Evolutionary conservation across 1,140 invertebrate genomes (phyloP), one percentile per base, ranked within the genome.

Genomic region (Psilanteris sp.): DNA sequence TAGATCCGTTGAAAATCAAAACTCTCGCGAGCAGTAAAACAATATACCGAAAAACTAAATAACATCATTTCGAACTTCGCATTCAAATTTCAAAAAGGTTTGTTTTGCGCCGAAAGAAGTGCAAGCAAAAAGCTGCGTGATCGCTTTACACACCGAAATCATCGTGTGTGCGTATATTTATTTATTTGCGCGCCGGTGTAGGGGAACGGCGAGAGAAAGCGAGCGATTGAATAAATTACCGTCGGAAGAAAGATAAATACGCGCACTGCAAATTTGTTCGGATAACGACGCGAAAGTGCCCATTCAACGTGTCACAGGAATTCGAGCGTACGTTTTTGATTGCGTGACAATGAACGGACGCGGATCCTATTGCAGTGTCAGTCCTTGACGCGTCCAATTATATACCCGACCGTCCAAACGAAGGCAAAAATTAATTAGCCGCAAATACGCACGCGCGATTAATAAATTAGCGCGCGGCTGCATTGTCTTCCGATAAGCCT

Each of bases 221-320:
- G 50, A 20, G 27, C 59, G 68, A 57, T 64, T 72, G 50, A 67
- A 55, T 55, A 48, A 67, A 67, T 55, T 67, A 55, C 22, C 64
- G 41, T 68, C 52, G 31, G 32, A 68, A 68, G 41, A 68, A 68
- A 57, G 50, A 57, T 70, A 68, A 68, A 68, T 57, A 68, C 43
- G 16, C 41, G 41, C 7, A 41, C 43, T 48, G 64, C 50, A 78
- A 80, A 81, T 83, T 81, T 74, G 61, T 81, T 77, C 75, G 72
- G 57, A 79, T 83, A 81, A 81, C 54, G 61, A 67, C 7, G 39
- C 46, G 39, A 74, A 62, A 67, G 55, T 68, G 72, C 55, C 62
- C 62, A 50, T 75, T 57, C 62, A 48, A 37, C 62, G 26, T 29
- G 72, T 68, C 57, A 61, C 31, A 20, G 48, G 26, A 75, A 62